Evolutionary conservation across 2,888 invertebrate species (phyloP).

Genomic region (Abrostola tripartita): DNA sequence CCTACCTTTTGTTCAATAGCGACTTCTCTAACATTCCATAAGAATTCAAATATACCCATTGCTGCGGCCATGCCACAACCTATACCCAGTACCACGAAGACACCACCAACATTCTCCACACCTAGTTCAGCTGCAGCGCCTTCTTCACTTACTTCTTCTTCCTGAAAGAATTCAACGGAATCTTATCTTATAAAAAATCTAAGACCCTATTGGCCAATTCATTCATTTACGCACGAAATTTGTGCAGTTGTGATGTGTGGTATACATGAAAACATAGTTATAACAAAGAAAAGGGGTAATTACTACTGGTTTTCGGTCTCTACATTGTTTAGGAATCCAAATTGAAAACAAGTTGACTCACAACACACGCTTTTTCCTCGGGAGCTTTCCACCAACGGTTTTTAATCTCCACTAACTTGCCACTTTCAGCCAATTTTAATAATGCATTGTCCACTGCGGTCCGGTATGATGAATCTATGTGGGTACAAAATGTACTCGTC

Average conservation of each 20-base stretch:
- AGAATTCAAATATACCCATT: slow-evolving; percentile 95
- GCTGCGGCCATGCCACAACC: slow-evolving; percentile 92
- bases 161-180: slow-evolving; percentile 54
- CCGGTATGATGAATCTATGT: slow-evolving; percentile 91
- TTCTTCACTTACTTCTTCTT: slow-evolving; percentile 73
- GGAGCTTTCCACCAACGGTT: slow-evolving; percentile 96
- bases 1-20: slow-evolving; percentile 93
- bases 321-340: neutral
- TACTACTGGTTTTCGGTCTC: too few relatives aligned
- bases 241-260: neutral
- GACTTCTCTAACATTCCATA: slow-evolving; percentile 95
- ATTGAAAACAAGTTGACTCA: slow-evolving; percentile 61
- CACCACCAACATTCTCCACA: slow-evolving; percentile 96
- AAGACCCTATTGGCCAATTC: too few relatives aligned
- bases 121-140: slow-evolving; percentile 89
- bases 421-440: slow-evolving; percentile 96
- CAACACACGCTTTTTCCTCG: slow-evolving; percentile 89
- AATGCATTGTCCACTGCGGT: slow-evolving; percentile 95
- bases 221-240: neutral
- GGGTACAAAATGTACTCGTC: too few relatives aligned
- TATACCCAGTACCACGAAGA: slow-evolving; percentile 94
- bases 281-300: too few relatives aligned
- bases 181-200: too few relatives aligned
- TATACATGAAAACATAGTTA: too few relatives aligned
- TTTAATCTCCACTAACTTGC: slow-evolving; percentile 93